These are phyloP conservation scores for Hylyphantes graminicola DNA, from an alignment of 1,140 invertebrate genomes.

Conservation along the genomic window DNA sequence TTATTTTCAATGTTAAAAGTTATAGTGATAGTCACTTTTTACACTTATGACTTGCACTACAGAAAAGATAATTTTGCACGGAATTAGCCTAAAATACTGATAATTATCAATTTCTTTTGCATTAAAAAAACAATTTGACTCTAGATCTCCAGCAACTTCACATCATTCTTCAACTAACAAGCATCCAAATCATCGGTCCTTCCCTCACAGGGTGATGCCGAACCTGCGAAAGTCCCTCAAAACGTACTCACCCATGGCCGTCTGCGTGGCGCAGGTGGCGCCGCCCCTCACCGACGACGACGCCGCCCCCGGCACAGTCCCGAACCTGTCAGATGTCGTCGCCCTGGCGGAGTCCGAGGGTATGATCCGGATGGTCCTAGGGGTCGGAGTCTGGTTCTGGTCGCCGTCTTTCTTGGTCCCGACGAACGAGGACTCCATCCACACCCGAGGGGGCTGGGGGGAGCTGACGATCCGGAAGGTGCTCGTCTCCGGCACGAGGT, in stretches of 20 bases:
- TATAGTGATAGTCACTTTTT: too few relatives aligned
- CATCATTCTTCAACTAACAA: not conserved
- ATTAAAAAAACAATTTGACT: too few relatives aligned
- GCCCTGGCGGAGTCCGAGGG: slow-evolving; percentile 25
- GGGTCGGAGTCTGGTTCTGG: not conserved
- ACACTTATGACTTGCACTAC: too few relatives aligned
- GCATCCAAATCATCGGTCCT: not conserved
- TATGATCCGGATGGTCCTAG: slow-evolving; percentile 44
- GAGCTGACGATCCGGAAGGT: slow-evolving; percentile 1
- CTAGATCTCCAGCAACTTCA: not conserved
- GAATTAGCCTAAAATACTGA: too few relatives aligned
- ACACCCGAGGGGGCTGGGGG: slow-evolving; percentile 48
- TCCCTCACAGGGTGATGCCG: slow-evolving; percentile 49
- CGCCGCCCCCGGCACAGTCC: not conserved
- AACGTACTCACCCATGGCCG: slow-evolving; percentile 58
- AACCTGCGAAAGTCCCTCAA: slow-evolving; percentile 58
- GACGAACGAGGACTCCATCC: slow-evolving; percentile 63
- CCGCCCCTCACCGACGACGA: slow-evolving; percentile 17
- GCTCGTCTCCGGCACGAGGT: not conserved
- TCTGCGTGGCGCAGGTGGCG: slow-evolving; percentile 33
- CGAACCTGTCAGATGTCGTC: not conserved
- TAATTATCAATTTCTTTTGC: too few relatives aligned
- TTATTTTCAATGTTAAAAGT: too few relatives aligned
- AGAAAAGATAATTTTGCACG: too few relatives aligned
- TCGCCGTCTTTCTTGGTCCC: slow-evolving; percentile 34